Conservation (phyloP, 2,113 vertebrate species). For the Onychostruthus taczanowskii region DNA sequence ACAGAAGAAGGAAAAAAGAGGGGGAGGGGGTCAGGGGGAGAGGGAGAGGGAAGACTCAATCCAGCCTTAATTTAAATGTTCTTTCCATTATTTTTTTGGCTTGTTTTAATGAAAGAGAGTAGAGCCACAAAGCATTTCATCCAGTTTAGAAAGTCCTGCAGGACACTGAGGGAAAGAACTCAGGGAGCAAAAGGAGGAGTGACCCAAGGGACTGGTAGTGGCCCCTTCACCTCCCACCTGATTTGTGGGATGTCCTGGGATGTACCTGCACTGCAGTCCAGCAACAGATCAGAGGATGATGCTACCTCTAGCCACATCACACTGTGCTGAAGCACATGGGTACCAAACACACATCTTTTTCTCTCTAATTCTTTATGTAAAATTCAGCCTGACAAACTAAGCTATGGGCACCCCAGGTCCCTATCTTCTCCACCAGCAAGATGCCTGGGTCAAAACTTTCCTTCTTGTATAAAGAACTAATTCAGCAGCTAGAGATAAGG, state of each 20-base stretch:
- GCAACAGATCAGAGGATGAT: not conserved
- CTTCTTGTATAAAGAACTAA: not conserved
- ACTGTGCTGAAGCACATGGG: rapidly evolving
- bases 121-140: not conserved
- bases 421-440: not conserved
- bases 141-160: not conserved
- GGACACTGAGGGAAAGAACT: not conserved
- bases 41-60: rapidly evolving
- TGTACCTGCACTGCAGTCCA: not conserved
- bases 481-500: not conserved
- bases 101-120: not conserved
- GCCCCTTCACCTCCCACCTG: not conserved
- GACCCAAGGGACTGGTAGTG: not conserved
- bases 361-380: not conserved
- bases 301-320: not conserved
- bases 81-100: not conserved
- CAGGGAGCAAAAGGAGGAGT: not conserved
- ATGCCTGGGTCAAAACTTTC: not conserved
- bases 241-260: rapidly evolving
- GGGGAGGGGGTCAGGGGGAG: rapidly evolving
- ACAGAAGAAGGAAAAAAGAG: not conserved
- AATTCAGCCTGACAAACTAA: not conserved
- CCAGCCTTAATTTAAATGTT: not conserved
- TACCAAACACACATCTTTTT: not conserved
- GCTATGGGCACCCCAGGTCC: not conserved